phyloP scores from a whole-genome alignment of 2,797 vertebrate species.

The Peromyscus aztecus region DNA sequence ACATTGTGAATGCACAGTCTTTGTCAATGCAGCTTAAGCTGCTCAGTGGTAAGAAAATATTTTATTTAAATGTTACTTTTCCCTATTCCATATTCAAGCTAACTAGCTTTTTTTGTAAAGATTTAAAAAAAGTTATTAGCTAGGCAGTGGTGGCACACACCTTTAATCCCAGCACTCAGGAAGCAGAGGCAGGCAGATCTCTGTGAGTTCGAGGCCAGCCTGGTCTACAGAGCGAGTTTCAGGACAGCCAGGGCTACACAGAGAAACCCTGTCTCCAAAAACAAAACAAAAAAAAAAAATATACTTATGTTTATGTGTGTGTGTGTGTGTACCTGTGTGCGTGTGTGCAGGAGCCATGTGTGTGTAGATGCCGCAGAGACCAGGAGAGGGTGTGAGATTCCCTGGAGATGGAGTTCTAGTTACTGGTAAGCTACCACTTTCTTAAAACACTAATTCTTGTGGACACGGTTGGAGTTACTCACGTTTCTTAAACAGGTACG shows the following conservation, averaged over 20 bases:
- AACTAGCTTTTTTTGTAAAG: neutral
- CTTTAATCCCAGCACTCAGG: neutral
- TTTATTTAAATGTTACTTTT: neutral
- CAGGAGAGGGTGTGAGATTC: no score
- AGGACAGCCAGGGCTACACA: neutral
- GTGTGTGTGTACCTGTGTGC: no score
- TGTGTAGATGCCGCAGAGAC: neutral
- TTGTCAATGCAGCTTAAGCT: neutral
- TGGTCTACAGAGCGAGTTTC: neutral
- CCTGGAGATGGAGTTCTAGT: neutral
- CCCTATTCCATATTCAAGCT: neutral
- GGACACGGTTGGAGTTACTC: neutral
- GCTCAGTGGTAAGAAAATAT: neutral
- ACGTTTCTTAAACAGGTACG: conserved; percentile 90
- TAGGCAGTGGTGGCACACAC: neutral
- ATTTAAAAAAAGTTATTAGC: neutral
- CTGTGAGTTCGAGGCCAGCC: neutral
- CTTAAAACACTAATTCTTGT: neutral
- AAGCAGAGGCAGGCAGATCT: neutral
- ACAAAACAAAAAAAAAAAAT: neutral
- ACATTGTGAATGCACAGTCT: neutral
- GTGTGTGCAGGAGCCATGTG: neutral
- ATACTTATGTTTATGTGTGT: neutral
- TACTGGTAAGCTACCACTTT: neutral
- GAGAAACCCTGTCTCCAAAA: neutral